Base-by-base conservation (phyloP, 2,888 invertebrate species). In the Tillus elongatus region DNA sequence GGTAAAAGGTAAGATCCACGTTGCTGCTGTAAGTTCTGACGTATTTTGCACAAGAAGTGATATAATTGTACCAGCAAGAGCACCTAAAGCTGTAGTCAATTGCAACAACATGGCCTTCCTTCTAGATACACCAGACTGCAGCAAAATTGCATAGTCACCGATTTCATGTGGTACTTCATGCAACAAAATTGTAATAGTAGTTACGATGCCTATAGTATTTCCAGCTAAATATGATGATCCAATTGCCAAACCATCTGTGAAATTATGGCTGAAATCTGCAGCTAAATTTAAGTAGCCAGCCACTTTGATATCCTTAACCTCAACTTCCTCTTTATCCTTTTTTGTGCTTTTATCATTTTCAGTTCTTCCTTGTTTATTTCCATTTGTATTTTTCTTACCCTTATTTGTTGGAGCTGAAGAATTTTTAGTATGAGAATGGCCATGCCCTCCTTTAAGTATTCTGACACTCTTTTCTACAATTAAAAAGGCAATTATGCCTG, bases 111-210 rank as follows among this genome's bases (percentile, higher is more conserved):
- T 97, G 0, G 98, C 98, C 70, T 93, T 93, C 58, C 73, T 81
- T 51, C 88, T 79, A 4, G 86, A 84, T 60, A 93, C 96, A 13
- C 98, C 98, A 31, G 96, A 95, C 65, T 97, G 95, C 38, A 98
- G 82, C 37, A 98, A 76, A 63, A 99, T 97, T 9, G 98, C 98
- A 72, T 95, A 99, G 66, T 98, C 98, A 26, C 98, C 98, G 60
- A 98, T 96, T 70, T 98, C 98, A 71, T 99, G 98, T 19, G 98
- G 98, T 44, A 98, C 88, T 73, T 99, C 98, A 65, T 99, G 98
- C 30, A 99, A 68, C 35, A 99, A 72, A 56, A 99, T 96, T 2
- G 96, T 96, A 24, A 95, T 69, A 14, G 97, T 97, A 10, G 98
- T 98, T 9, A 96, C 74, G 36, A 85, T 73, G 15, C 91, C 91